These are phyloP conservation scores for Cetonia aurata DNA, from an alignment of 2,888 invertebrate genomes.

Conservation along the genomic window DNA sequence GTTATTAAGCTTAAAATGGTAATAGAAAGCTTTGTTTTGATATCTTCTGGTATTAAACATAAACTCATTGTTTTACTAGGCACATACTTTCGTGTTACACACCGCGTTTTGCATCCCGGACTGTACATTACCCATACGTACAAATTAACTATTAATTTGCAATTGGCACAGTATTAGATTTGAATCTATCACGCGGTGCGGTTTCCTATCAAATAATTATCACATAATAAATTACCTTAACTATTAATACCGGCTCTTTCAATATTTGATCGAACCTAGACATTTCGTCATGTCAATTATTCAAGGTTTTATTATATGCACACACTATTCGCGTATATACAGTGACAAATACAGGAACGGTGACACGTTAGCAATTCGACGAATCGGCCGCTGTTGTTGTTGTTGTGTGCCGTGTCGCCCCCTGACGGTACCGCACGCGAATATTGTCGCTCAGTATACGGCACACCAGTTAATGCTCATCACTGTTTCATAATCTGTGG, in stretches of 20 bases:
- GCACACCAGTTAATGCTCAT: constrained; percentile 36
- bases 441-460: constrained; percentile 1
- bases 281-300: constrained; percentile 43
- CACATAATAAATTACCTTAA: constrained; percentile 44
- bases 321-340: constrained; percentile 3
- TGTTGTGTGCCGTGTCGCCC: constrained; percentile 2
- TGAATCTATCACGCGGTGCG: constrained; percentile 35
- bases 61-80: too few species aligned
- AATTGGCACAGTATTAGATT: constrained; percentile 45
- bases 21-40: too few species aligned
- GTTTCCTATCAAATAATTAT: constrained; percentile 43
- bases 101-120: neutral
- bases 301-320: constrained; percentile 42
- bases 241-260: constrained; percentile 38
- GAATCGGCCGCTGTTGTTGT: too few species aligned
- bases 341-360: constrained; percentile 15
- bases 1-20: too few species aligned
- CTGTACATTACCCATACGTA: constrained; percentile 7
- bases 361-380: neutral
- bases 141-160: constrained; percentile 46
- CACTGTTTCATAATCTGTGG: constrained; percentile 34
- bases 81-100: neutral
- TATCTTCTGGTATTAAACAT: too few species aligned
- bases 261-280: constrained; percentile 43
- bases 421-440: neutral